A percentile compares a stretch with the other conserved stretches of the same genome.
Conservation (phyloP, 2,797 vertebrate genomes). For the Paramormyrops hopkinsi region DNA sequence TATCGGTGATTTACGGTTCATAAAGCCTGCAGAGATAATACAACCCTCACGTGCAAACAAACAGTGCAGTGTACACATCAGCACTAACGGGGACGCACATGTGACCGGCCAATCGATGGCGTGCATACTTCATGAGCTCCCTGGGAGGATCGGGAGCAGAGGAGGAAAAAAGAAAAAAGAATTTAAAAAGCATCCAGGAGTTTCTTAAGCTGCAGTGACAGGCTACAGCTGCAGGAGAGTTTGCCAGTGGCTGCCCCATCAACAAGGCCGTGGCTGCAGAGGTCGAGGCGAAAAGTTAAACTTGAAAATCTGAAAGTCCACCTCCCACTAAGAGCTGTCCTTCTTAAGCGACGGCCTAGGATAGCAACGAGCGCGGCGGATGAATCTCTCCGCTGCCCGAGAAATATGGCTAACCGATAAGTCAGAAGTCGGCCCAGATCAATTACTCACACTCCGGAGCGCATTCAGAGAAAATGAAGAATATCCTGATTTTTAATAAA, state of each 20-base stretch:
- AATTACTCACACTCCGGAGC: constrained; percentile 49
- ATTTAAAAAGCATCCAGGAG: not conserved
- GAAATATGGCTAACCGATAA: constrained; percentile 53
- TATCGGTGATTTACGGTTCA: constrained; percentile 36
- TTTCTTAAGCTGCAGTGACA: not conserved
- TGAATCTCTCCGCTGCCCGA: constrained; percentile 40
- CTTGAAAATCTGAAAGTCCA: not conserved
- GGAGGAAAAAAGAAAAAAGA: not conserved
- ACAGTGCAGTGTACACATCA: not conserved
- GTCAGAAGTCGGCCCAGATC: constrained; percentile 51
- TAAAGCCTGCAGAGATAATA: constrained; percentile 15
- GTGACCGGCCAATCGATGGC: not conserved
- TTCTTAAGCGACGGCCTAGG: not conserved
- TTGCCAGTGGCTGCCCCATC: not conserved
- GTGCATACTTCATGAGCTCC: constrained; percentile 12
- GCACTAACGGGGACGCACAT: not conserved
- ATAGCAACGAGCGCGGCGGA: not conserved
- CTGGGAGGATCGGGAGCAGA: not conserved
- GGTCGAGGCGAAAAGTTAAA: not conserved
- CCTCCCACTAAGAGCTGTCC: not conserved
- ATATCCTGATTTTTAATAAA: constrained; percentile 25
- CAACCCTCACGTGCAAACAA: not conserved
- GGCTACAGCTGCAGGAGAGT: not conserved
- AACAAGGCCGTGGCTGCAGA: not conserved
- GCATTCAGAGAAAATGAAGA: constrained; percentile 42